These are phyloP conservation scores for Galbula dea DNA, from an alignment of 2,113 vertebrate genomes.

Conservation along the genomic window DNA sequence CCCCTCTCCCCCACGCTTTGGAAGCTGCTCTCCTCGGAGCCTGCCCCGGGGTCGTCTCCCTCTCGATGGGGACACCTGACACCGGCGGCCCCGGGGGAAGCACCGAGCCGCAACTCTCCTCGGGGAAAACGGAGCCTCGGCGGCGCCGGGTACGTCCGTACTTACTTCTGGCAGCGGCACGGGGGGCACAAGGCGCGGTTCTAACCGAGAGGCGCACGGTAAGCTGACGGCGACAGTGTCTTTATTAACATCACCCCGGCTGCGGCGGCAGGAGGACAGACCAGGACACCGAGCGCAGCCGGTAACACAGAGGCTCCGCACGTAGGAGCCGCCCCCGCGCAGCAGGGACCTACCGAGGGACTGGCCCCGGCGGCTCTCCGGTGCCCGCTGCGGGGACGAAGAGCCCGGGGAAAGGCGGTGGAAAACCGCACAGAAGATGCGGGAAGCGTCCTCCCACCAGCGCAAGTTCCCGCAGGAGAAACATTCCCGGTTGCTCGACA, in stretches of 20 bases:
- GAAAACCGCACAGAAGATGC: not conserved
- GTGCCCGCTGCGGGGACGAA: not conserved
- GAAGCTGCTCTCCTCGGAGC: not conserved
- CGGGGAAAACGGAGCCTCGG: not conserved
- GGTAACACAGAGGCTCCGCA: not conserved
- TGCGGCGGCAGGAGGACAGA: not conserved
- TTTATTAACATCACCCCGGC: constrained; percentile 24
- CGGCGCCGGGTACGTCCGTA: not conserved
- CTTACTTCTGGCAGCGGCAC: not conserved
- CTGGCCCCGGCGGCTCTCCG: too few species aligned
- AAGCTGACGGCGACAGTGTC: constrained; percentile 1
- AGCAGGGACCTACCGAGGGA: not conserved
- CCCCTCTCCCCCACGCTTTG: not conserved
- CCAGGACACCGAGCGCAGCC: not conserved
- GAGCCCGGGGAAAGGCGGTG: not conserved
- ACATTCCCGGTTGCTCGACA: too few species aligned
- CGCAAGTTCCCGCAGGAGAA: not conserved
- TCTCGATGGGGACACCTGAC: not conserved
- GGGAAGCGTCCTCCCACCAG: rapidly evolving
- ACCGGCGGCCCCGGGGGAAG: not conserved
- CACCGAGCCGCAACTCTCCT: not conserved
- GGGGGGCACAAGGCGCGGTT: not conserved
- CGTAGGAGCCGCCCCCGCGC: not conserved
- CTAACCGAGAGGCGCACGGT: constrained; percentile 22
- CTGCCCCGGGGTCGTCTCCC: not conserved